Conservation (phyloP, 2,797 vertebrate species). For the Oreortyx pictus region DNA sequence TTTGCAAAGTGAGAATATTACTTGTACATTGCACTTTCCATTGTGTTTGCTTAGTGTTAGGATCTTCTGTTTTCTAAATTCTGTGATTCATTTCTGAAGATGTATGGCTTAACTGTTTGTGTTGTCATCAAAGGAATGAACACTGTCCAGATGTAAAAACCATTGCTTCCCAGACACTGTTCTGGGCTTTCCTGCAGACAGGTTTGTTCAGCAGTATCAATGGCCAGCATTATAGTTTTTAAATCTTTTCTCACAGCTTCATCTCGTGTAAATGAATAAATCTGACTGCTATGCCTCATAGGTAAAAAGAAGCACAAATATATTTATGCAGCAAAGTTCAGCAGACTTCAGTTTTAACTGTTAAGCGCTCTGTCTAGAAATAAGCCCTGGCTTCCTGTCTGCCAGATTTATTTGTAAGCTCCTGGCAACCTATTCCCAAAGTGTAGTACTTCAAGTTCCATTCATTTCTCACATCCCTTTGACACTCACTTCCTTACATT, state of each 20-base stretch:
- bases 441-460: not conserved
- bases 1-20: not conserved
- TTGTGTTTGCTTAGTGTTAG: not conserved
- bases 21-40: not conserved
- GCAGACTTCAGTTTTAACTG: not conserved
- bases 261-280: not conserved
- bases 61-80: not conserved
- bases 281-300: not conserved
- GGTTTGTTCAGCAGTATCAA: not conserved
- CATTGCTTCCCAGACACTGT: not conserved
- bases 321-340: not conserved
- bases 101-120: not conserved
- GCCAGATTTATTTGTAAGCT: constrained; percentile 2
- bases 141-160: not conserved
- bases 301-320: not conserved
- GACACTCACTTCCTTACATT: not conserved
- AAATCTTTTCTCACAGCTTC: not conserved
- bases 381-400: not conserved
- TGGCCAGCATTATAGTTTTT: not conserved
- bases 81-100: not conserved
- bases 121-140: not conserved
- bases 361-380: not conserved
- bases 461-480: not conserved
- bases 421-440: not conserved
- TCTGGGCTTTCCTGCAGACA: not conserved